Conservation (phyloP, 2,113 vertebrate genomes). For the Oxygymnocypris stewartii region DNA sequence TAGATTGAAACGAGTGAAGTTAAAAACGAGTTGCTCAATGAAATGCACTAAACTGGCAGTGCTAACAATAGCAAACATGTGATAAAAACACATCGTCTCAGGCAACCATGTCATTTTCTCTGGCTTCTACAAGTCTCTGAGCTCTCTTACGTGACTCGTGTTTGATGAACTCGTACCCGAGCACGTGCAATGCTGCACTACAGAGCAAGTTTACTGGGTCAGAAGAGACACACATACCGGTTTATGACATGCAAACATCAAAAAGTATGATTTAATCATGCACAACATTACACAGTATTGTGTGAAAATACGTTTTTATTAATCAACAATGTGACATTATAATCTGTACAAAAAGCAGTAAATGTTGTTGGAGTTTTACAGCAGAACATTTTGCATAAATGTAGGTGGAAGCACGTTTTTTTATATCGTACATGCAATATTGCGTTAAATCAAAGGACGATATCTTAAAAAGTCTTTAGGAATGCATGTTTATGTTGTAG, state of each 20-base stretch:
- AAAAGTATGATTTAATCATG: not conserved
- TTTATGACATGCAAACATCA: not conserved
- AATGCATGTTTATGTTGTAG: not conserved
- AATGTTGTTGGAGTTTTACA: no score
- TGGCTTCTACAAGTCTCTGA: no score
- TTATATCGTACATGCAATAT: no score
- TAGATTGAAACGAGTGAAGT: not conserved
- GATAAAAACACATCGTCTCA: not conserved
- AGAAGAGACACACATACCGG: not conserved
- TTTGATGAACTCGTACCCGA: no score
- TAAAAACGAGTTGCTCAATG: not conserved
- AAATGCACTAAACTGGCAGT: no score
- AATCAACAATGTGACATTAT: not conserved
- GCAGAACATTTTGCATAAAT: no score
- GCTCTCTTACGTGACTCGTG: no score
- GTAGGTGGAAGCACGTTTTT: no score
- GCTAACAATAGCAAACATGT: no score
- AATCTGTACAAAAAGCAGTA: no score
- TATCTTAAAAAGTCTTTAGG: not conserved
- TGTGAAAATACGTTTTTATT: not conserved
- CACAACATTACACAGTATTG: not conserved
- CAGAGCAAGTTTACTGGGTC: not conserved
- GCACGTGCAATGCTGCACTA: no score
- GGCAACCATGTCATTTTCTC: not conserved
- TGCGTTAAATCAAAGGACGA: no score